Percentiles rank a stretch among this genome's conserved stretches.
phyloP scores from a whole-genome alignment of 2,797 vertebrate genomes.

The Labeo calbasu region DNA sequence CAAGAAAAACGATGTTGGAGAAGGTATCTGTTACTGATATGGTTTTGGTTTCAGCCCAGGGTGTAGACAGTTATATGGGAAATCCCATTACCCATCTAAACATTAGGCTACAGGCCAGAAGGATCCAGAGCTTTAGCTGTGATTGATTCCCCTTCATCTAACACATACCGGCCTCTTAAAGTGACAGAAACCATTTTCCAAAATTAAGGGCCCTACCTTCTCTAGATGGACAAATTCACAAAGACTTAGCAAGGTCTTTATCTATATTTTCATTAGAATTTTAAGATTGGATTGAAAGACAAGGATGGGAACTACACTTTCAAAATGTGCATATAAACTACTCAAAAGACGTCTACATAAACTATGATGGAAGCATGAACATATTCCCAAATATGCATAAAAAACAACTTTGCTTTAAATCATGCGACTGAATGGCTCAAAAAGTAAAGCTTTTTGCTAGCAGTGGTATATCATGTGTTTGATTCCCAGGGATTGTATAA shows the following conservation, averaged over 20 bases:
- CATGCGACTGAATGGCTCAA: not conserved
- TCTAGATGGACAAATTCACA: not conserved
- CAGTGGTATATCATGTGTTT: not conserved
- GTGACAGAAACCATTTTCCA: not conserved
- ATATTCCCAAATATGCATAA: not conserved
- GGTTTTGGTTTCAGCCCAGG: constrained; percentile 9
- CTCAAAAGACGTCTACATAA: not conserved
- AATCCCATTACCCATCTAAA: constrained; percentile 34
- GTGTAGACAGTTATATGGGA: constrained; percentile 26
- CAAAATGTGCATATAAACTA: not conserved
- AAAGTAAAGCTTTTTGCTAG: not conserved
- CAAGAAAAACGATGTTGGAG: not conserved
- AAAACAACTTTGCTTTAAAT: not conserved
- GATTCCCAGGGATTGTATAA: not conserved
- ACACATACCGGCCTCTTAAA: constrained; percentile 14
- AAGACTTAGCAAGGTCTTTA: not conserved
- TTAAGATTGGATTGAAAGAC: not conserved
- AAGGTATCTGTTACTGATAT: constrained; percentile 14
- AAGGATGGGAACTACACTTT: not conserved
- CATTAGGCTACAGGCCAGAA: constrained; percentile 20
- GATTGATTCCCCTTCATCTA: constrained; percentile 20
- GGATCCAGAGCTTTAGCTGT: constrained; percentile 8
- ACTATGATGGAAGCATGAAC: not conserved
- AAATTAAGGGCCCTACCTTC: constrained; percentile 6
- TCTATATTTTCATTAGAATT: not conserved